A percentile compares a stretch with the other conserved stretches of the same genome.
Conservation (phyloP, 2,113 vertebrate species). For the Saguinus midas region DNA sequence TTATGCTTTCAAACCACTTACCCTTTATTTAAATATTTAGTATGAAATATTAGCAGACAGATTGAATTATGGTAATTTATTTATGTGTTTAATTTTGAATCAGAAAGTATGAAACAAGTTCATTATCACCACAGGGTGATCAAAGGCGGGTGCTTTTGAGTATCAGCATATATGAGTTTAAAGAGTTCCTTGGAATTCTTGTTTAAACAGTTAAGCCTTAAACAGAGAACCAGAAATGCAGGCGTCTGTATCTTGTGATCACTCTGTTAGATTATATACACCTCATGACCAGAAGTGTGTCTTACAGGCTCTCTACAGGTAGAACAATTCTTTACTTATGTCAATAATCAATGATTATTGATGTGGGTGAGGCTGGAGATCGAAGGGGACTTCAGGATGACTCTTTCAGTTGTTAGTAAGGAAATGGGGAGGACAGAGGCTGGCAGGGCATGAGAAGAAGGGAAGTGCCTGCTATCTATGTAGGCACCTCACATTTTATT, state of each 20-base stretch:
- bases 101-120: neutral
- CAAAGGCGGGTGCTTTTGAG: neutral
- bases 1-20: slow-evolving; percentile 32
- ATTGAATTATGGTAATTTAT: slow-evolving; percentile 20
- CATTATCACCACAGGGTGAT: neutral
- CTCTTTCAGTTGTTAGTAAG: neutral
- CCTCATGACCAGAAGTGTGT: neutral
- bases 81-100: slow-evolving; percentile 56
- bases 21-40: slow-evolving; percentile 58
- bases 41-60: slow-evolving; percentile 18
- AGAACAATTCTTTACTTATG: neutral
- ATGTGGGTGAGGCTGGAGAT: neutral
- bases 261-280: rapidly evolving
- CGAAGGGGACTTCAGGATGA: neutral
- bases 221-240: neutral
- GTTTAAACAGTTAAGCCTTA: neutral
- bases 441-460: neutral
- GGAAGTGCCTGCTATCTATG: neutral
- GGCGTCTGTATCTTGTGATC: neutral
- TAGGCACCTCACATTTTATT: neutral
- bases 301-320: neutral
- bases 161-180: neutral
- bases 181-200: neutral
- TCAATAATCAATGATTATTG: neutral
- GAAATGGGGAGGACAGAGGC: neutral